Evolutionary conservation across 2,113 vertebrate species (phyloP).

Genomic region (Protobothrops flavoviridis): DNA sequence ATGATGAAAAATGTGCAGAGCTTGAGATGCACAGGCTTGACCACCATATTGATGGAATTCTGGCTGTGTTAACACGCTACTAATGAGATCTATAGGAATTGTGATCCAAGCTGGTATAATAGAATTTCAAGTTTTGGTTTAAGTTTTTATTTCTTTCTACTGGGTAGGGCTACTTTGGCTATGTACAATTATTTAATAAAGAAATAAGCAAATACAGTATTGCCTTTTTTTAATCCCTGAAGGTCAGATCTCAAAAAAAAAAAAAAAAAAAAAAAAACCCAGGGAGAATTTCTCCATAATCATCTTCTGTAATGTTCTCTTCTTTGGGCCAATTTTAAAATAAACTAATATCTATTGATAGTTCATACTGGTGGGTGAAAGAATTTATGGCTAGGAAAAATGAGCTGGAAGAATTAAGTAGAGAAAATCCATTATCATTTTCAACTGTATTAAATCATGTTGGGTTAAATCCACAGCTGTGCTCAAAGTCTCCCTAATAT

Average conservation of each 20-base stretch:
- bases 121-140: background rate
- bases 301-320: background rate
- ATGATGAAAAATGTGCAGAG: background rate
- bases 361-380: background rate
- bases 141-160: background rate
- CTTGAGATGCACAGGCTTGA: background rate
- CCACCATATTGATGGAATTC: background rate
- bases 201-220: background rate
- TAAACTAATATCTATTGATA: background rate
- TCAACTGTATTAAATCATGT: background rate
- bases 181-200: background rate
- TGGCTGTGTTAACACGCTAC: background rate
- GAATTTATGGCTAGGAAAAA: background rate
- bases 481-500: background rate
- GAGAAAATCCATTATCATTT: background rate
- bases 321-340: background rate
- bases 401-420: background rate
- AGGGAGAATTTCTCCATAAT: background rate
- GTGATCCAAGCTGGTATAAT: background rate
- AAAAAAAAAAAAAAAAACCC: background rate
- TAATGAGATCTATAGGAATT: background rate
- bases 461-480: background rate
- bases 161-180: background rate
- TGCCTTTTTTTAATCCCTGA: background rate
- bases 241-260: background rate